Evolutionary conservation across 2,113 vertebrate genomes (phyloP).

Genomic region (Thryonomys swinderianus): DNA sequence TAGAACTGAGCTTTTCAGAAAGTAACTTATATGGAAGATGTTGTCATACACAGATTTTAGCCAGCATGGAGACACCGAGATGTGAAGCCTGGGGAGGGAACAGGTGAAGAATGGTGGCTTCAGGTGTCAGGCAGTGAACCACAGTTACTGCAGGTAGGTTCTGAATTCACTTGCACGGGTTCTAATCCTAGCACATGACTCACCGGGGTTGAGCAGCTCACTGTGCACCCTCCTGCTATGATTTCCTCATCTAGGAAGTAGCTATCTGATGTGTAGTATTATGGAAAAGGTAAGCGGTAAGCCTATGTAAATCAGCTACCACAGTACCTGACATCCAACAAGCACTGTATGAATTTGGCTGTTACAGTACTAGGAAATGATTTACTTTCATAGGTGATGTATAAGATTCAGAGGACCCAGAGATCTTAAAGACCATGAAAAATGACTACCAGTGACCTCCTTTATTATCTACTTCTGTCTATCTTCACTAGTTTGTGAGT

Average conservation of each 20-base stretch:
- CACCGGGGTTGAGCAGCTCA: not conserved
- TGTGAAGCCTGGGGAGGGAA: not conserved
- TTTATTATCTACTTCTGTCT: not conserved
- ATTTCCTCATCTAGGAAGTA: not conserved
- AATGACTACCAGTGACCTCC: not conserved
- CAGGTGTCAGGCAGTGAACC: not conserved
- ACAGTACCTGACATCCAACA: not conserved
- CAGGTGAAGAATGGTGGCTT: not conserved
- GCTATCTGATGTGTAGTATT: not conserved
- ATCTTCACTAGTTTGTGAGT: not conserved
- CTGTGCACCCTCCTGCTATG: not conserved
- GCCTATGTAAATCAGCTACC: not conserved
- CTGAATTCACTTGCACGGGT: not conserved
- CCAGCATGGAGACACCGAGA: not conserved
- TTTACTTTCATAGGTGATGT: not conserved
- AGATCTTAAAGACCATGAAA: not conserved
- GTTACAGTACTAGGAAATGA: not conserved
- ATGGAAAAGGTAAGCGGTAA: not conserved
- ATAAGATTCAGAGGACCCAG: not conserved
- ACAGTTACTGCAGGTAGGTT: not conserved
- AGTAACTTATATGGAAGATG: not conserved
- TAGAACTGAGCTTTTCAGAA: not conserved
- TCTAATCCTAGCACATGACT: not conserved
- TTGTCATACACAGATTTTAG: not conserved
- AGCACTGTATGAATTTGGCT: not conserved